Conservation (phyloP, 2,797 vertebrate species). For the Ambastaia sidthimunki region DNA sequence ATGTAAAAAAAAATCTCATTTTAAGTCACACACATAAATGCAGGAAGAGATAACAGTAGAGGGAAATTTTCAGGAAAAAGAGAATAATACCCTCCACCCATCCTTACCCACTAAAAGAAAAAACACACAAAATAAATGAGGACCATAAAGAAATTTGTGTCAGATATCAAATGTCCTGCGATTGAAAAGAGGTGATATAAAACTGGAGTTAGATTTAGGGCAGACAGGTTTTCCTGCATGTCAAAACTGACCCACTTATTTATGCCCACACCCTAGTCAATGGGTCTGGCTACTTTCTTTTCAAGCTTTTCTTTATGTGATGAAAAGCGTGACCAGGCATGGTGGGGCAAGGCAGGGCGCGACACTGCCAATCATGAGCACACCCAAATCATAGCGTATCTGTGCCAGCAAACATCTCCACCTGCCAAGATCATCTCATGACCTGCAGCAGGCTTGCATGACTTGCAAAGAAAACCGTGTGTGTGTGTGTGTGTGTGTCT, state of each 20-base stretch:
- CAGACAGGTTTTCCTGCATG: conserved; percentile 34
- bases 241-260: conserved; percentile 63
- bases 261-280: conserved; percentile 43
- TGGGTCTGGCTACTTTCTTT: conserved; percentile 35
- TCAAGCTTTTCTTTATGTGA: conserved; percentile 19
- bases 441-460: conserved; percentile 26
- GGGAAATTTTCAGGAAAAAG: conserved; percentile 14
- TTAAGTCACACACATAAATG: conserved; percentile 22
- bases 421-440: conserved; percentile 20
- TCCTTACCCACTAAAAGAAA: conserved; percentile 11
- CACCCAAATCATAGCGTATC: conserved; percentile 18
- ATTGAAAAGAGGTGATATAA: not conserved
- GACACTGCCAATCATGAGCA: conserved; percentile 23
- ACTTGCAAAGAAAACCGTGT: conserved; percentile 13
- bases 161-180: conserved; percentile 15
- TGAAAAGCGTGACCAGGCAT: conserved; percentile 17
- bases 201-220: conserved; percentile 1
- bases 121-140: not conserved
- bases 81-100: conserved; percentile 36
- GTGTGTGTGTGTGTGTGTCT: conserved; percentile 39
- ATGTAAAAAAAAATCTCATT: conserved; percentile 14
- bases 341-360: not conserved
- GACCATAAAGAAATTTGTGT: conserved; percentile 21
- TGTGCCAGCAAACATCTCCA: conserved; percentile 18
- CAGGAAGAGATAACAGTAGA: conserved; percentile 21